phyloP scores from a whole-genome alignment of 2,797 vertebrate species.

The Lagocephalus sceleratus region DNA sequence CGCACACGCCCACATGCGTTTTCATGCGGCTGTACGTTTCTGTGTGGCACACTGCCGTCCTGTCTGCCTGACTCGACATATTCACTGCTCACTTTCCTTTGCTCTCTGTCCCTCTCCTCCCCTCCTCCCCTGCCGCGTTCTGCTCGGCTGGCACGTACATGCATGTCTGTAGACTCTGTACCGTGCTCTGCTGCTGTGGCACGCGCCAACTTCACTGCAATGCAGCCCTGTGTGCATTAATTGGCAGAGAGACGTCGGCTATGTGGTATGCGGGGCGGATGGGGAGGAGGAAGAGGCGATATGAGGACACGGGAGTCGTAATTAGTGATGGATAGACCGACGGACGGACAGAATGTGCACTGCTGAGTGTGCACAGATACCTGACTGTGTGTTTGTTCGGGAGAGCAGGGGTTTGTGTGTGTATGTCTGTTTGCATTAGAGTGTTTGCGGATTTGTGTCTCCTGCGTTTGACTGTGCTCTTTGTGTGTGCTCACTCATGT shows the following conservation, averaged over 20 bases:
- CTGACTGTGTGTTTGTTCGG: constrained; percentile 45
- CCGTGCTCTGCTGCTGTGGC: constrained; percentile 70
- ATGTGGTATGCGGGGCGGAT: constrained; percentile 64
- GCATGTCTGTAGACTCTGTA: constrained; percentile 77
- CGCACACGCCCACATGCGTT: constrained; percentile 30
- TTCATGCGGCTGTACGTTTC: constrained; percentile 32
- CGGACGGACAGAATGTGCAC: constrained; percentile 47
- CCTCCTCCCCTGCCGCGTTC: constrained; percentile 23
- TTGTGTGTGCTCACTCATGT: constrained; percentile 62
- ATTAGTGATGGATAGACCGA: constrained; percentile 44
- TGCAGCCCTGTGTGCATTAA: constrained; percentile 83
- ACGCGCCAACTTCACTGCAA: constrained; percentile 79
- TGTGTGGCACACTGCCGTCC: constrained; percentile 46
- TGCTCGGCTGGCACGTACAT: constrained; percentile 75
- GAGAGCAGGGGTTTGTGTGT: constrained; percentile 22
- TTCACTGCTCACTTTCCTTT: constrained; percentile 63
- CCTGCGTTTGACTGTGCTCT: constrained; percentile 45
- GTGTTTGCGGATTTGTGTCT: constrained; percentile 59
- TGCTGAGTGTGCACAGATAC: constrained; percentile 60
- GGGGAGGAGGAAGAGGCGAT: constrained; percentile 55
- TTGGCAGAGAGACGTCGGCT: constrained; percentile 74
- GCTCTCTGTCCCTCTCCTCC: constrained; percentile 29
- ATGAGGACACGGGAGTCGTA: constrained; percentile 55
- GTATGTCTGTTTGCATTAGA: constrained; percentile 55
- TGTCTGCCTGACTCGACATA: constrained; percentile 74